Evolutionary conservation across 2,113 vertebrate species (phyloP), one percentile per base, ranked within the genome.

Genomic region (Grammomys dolichurus): DNA sequence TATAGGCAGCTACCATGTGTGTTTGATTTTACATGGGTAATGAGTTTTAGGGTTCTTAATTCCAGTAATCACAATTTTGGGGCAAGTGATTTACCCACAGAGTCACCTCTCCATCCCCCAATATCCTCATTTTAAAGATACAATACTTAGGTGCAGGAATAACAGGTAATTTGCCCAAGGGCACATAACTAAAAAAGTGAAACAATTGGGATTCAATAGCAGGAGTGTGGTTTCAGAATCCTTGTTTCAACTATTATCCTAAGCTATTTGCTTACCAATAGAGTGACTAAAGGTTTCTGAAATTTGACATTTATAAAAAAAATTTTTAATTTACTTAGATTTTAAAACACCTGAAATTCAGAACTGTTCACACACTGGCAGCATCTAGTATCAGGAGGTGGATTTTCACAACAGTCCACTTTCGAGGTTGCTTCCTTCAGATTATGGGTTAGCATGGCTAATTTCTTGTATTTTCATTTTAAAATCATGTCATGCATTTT

Each of bases 391-490:
- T 76, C 33, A 48, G 54, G 43, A 92, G 89, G 26, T 17, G 12
- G 4, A n/a, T 75, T 94, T 88, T 56, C 81, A 84, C 4, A 87
- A 54, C 12, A 73, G 36, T 75, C 4, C 33, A 31, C 90, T 92
- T 92, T 69, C 36, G 78, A 77, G 40, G 22, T 58, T 56, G 48
- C 75, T 73, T n/a, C 65, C 56, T 89, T n/a, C 65, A n/a, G 58
- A 28, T 70, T 82, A 28, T 88, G 48, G 69, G 31, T 95, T 75
- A 12, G 19, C 48, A 72, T 33, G 51, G 20, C 36, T 51, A 4
- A 69, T 90, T 88, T 89, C 14, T 87, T 93, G 40, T 20, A 89
- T 91, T 91, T 81, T 40, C 60, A 95, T 69, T 94, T 96, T 76
- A 73, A 43, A 90, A 60, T 75, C 40, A 82, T 70, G 5, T 81